These are phyloP conservation scores for Disparrhopalites patrizii DNA, from an alignment of 2,888 invertebrate genomes.

Conservation along the genomic window DNA sequence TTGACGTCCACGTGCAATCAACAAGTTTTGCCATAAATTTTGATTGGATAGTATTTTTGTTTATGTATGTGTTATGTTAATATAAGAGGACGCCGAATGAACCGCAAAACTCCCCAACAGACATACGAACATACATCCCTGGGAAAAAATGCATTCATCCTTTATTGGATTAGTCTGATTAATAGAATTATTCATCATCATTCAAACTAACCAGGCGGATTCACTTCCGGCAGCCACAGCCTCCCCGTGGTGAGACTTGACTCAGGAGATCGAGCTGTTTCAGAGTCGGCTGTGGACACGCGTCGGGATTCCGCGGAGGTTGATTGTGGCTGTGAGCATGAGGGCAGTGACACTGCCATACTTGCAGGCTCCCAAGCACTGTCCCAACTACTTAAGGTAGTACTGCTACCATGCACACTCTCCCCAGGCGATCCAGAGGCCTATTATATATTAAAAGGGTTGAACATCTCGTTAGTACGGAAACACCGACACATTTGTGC, in stretches of 20 bases:
- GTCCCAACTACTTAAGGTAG: constrained; percentile 47
- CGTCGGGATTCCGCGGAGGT: constrained; percentile 35
- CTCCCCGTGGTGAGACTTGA: constrained; percentile 40
- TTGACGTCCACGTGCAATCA: background rate
- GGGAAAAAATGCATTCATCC: background rate
- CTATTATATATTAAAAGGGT: too few relatives aligned
- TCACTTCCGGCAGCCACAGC: constrained; percentile 41
- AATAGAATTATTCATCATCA: background rate
- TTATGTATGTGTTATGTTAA: too few relatives aligned
- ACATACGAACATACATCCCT: background rate
- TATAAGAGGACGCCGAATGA: too few relatives aligned
- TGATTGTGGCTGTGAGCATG: constrained; percentile 37
- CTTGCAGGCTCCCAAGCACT: constrained; percentile 46
- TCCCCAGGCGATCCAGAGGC: constrained; percentile 47
- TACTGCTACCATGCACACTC: constrained; percentile 46
- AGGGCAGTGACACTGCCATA: constrained; percentile 42
- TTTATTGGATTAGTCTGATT: background rate
- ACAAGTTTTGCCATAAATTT: background rate
- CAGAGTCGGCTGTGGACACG: constrained; percentile 38
- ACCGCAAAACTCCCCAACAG: too few relatives aligned
- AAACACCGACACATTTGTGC: too few relatives aligned
- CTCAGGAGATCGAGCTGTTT: constrained; percentile 43
- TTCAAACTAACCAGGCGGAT: constrained; percentile 41
- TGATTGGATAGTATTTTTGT: too few relatives aligned
- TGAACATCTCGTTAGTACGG: too few relatives aligned